phyloP scores from a whole-genome alignment of 1,140 invertebrate species.

The Triops longicaudatus region DNA sequence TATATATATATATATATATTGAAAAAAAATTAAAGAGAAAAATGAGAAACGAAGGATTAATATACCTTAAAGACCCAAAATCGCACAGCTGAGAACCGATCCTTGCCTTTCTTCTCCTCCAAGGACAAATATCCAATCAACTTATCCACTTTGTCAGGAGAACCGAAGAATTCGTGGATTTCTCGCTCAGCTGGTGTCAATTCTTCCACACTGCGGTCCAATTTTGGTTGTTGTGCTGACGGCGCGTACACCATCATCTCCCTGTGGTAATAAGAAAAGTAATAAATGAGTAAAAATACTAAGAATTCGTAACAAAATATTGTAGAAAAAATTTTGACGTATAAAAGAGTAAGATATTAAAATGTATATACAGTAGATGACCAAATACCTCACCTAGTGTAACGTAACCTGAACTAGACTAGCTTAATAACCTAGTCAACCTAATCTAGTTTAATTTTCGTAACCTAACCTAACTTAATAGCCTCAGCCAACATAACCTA shows the following conservation, averaged over 20 bases:
- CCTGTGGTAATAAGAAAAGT: slow-evolving; percentile 35
- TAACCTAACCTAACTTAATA: too few relatives aligned
- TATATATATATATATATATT: too few relatives aligned
- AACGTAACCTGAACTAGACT: too few relatives aligned
- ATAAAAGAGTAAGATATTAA: too few relatives aligned
- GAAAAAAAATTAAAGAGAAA: slow-evolving; percentile 22
- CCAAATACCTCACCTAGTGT: too few relatives aligned
- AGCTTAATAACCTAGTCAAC: too few relatives aligned
- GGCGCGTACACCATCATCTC: slow-evolving; percentile 52
- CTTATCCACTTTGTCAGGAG: slow-evolving; percentile 58
- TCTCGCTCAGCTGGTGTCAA: slow-evolving; percentile 51
- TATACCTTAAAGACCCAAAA: slow-evolving; percentile 63
- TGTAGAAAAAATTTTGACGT: too few relatives aligned
- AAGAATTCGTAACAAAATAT: too few relatives aligned
- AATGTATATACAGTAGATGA: too few relatives aligned
- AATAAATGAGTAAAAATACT: too few relatives aligned
- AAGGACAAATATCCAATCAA: slow-evolving; percentile 65
- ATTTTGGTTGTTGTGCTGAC: slow-evolving; percentile 49
- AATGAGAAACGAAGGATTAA: not conserved
- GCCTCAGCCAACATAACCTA: too few relatives aligned
- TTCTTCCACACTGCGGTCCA: slow-evolving; percentile 43
- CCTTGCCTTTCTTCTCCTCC: slow-evolving; percentile 77
- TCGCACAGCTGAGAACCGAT: slow-evolving; percentile 60
- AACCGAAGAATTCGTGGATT: slow-evolving; percentile 60
- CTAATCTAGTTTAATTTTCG: too few relatives aligned